Percentiles rank a stretch among this genome's conserved stretches.
Conservation (phyloP, 2,888 invertebrate species). For the Napeogenes inachia region DNA sequence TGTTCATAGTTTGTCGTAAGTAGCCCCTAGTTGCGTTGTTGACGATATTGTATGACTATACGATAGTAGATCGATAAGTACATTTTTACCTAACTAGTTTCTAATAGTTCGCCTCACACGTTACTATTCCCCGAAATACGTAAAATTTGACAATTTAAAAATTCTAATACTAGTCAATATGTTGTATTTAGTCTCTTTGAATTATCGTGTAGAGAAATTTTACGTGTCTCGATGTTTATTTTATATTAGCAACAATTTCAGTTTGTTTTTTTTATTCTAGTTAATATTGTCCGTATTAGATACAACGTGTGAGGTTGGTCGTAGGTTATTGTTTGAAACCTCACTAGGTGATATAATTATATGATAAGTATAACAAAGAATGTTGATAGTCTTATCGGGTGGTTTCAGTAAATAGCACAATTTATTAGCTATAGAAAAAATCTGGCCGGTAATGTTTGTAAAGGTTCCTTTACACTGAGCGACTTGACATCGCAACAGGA, state of each 20-base stretch:
- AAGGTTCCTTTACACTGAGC: conserved; percentile 19
- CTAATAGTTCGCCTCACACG: conserved; percentile 63
- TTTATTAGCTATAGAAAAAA: conserved; percentile 63
- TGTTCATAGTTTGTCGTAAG: conserved; percentile 65
- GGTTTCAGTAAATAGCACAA: conserved; percentile 69
- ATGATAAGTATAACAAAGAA: conserved; percentile 54
- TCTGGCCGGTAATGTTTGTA: conserved; percentile 45
- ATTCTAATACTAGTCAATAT: conserved; percentile 23
- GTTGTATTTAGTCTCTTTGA: conserved; percentile 3
- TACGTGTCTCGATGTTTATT: background rate
- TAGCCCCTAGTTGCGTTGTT: conserved; percentile 69
- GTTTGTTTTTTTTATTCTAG: background rate
- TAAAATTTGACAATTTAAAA: conserved; percentile 22
- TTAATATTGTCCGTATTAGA: conserved; percentile 7
- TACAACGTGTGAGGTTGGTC: conserved; percentile 56
- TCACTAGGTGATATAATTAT: conserved; percentile 72
- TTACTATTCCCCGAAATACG: conserved; percentile 29
- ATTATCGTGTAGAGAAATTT: background rate
- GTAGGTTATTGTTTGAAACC: conserved; percentile 73
- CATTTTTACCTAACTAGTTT: conserved; percentile 68
- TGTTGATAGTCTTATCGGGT: conserved; percentile 48
- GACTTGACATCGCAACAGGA: background rate
- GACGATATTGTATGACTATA: conserved; percentile 60
- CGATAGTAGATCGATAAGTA: conserved; percentile 58
- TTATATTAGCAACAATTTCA: background rate